Evolutionary conservation across 2,888 invertebrate species (phyloP), one percentile per base, ranked within the genome.

Genomic region (Anagyrus pseudococci): DNA sequence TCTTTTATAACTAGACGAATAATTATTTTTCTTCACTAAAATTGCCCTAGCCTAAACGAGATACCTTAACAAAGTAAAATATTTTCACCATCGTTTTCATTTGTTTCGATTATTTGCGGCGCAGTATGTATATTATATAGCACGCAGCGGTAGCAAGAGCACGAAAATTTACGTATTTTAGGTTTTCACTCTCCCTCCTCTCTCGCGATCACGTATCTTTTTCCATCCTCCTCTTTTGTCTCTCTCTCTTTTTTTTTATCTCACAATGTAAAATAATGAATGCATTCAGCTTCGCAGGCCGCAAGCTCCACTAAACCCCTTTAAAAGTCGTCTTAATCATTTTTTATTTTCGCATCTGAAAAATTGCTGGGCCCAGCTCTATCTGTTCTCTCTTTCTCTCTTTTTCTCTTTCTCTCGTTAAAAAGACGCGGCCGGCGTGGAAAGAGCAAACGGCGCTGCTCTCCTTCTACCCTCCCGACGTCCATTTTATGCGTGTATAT

Each of bases 101-200:
- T 40, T 61, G 48, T 59, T 59, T 49, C 26, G 29, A 7, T 29
- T 29, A 7, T 29, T 29, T 29, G 29, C 10, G 4, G 4, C 10
- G 29, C 10, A 29, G 29, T 29, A 29, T 29, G n/a, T n/a, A n/a
- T n/a, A n/a, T n/a, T 58, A 58, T 41, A 8, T 59, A 59, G 37
- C 56, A 64, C 64, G n/a, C n/a, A n/a, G n/a, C n/a, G n/a, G n/a
- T n/a, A n/a, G n/a, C n/a, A n/a, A n/a, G n/a, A n/a, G n/a, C n/a
- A n/a, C n/a, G n/a, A n/a, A 58, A 67, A 26, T 67, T 56, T 67
- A 67, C 67, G 67, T 67, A 67, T 67, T 64, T 60, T 58, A 64
- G 63, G 64, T 67, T 67, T 64, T n/a, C 60, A n/a, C n/a, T n/a
- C n/a, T n/a, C n/a, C n/a, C n/a, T n/a, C n/a, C n/a, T n/a, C n/a